Evolutionary conservation across 2,888 invertebrate genomes (phyloP), one percentile per base, ranked within the genome.

Genomic region (Parthenolecanium corni): DNA sequence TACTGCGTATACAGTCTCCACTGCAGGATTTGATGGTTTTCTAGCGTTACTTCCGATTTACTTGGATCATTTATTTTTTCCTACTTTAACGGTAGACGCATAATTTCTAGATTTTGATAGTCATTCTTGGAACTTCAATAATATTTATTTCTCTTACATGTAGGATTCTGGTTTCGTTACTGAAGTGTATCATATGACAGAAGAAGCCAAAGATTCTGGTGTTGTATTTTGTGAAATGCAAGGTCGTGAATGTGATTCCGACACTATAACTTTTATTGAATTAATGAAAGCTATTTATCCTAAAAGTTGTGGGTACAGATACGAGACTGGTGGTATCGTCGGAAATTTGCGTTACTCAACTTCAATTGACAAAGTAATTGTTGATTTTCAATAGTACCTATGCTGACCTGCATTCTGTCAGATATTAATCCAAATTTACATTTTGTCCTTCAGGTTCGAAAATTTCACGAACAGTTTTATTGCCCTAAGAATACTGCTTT

Each of bases 151-250:
- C n/a, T n/a, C n/a, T n/a, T 40, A 46, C 14, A 44, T 49, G 23
- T 69, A 85, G 85, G 86, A 91, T 67, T 79, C 86, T 67, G 89
- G 82, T 2, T 94, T 83, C 72, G 76, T 83, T 25, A 94, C 93
- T 0, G 94, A 94, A 76, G 92, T 95, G 0, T 91, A 94, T 74
- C 93, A 94, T 72, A 79, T 94, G 66, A 89, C 87, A 69, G 87
- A 84, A 0, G 83, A 87, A 65, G 94, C 93, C 0, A 84, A 88
- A 67, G 86, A 95, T 77, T 90, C 86, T 12, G 95, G 95, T 18
- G 90, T 94, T 14, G 92, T 94, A n/a, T 94, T 94, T 73, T 90
- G 89, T 73, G 94, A 95, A 77, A 92, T 93, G 88, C 92, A 91
- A 74, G 89, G 85, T 0, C 73, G 81, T 31, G 91, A 91, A 73